Evolutionary conservation across 2,113 vertebrate species (phyloP).

Genomic region (Plectropomus leopardus): DNA sequence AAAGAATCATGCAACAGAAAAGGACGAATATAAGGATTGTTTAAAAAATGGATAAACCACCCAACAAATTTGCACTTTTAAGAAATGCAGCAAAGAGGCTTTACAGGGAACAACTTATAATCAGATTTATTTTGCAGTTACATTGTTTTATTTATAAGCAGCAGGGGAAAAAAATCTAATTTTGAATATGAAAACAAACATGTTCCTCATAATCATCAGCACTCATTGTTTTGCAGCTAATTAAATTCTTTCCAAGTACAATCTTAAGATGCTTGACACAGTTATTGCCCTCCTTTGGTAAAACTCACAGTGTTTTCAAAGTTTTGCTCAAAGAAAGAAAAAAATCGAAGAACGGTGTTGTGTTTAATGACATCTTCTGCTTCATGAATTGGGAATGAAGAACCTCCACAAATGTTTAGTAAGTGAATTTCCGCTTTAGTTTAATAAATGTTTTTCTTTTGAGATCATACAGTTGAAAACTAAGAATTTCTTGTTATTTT

Average conservation of each 20-base stretch:
- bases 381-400: conserved; percentile 1
- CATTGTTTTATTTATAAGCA: conserved; percentile 12
- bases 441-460: not conserved
- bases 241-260: conserved; percentile 43
- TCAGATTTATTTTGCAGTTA: conserved; percentile 1
- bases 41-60: not conserved
- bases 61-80: not conserved
- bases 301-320: conserved; percentile 6
- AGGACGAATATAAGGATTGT: not conserved
- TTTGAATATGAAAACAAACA: conserved; percentile 17
- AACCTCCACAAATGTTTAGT: not conserved
- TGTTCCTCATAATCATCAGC: conserved; percentile 13
- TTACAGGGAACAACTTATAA: not conserved
- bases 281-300: conserved; percentile 28
- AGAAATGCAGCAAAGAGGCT: not conserved
- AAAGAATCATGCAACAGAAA: not conserved
- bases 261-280: conserved; percentile 48
- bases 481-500: not conserved
- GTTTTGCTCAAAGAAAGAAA: conserved; percentile 28
- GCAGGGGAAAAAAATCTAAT: not conserved
- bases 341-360: not conserved
- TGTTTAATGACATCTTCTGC: not conserved
- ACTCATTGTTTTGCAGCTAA: conserved; percentile 32
- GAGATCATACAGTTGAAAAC: not conserved
- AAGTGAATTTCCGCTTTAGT: not conserved